These are phyloP conservation scores for Sepioteuthis lessoniana DNA, from an alignment of 2,888 invertebrate species.

Conservation along the genomic window DNA sequence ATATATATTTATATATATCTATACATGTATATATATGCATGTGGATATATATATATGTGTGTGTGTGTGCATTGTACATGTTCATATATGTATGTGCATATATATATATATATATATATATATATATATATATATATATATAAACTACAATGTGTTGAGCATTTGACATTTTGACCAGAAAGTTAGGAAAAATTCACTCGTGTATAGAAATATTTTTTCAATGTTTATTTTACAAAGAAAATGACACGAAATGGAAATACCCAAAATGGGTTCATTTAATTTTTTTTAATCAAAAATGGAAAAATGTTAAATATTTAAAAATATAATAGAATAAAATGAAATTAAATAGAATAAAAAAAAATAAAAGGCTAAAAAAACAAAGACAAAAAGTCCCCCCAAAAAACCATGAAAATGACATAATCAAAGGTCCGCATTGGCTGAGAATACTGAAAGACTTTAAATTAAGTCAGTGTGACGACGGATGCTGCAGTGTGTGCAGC, in stretches of 20 bases:
- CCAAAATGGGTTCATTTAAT: neutral
- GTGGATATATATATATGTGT: too few relatives aligned
- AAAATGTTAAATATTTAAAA: neutral
- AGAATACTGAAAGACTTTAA: neutral
- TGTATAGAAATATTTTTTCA: neutral
- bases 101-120: too few relatives aligned
- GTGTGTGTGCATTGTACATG: too few relatives aligned
- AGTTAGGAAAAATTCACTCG: neutral
- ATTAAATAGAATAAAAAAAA: too few relatives aligned
- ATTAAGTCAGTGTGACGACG: slow-evolving; percentile 33
- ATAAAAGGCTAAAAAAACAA: neutral
- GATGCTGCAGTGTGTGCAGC: neutral
- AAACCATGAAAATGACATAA: neutral
- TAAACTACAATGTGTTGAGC: neutral
- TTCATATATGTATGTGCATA: too few relatives aligned
- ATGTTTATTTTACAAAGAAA: neutral
- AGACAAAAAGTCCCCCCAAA: neutral
- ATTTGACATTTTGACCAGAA: neutral
- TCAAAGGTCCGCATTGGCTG: neutral
- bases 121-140: too few relatives aligned
- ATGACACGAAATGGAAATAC: neutral
- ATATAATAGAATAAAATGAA: neutral
- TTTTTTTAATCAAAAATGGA: neutral
- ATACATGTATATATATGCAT: too few relatives aligned
- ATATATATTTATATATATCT: too few relatives aligned